Conservation (phyloP, 2,113 vertebrate species). For the Takifugu bimaculatus region DNA sequence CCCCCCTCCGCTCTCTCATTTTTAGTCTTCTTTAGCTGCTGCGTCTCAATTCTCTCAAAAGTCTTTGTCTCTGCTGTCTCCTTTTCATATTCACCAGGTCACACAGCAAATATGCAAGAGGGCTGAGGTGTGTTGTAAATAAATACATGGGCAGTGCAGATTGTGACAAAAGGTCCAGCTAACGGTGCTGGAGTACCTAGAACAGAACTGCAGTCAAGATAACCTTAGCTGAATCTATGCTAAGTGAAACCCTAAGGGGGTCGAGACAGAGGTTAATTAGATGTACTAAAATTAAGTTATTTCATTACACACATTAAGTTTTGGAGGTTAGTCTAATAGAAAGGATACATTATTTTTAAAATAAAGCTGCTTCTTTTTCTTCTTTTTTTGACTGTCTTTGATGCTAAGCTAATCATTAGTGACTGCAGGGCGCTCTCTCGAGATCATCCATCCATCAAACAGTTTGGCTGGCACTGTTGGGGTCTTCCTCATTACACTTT, state of each 20-base stretch:
- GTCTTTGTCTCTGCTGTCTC: conserved; percentile 27
- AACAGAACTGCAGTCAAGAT: conserved; percentile 41
- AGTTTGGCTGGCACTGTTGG: not conserved
- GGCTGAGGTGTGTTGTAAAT: not conserved
- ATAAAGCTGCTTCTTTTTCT: conserved; percentile 29
- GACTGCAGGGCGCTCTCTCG: not conserved
- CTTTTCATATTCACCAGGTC: conserved; percentile 15
- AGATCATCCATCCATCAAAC: conserved; percentile 21
- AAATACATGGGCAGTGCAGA: not conserved
- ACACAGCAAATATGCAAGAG: conserved; percentile 1
- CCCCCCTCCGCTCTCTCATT: conserved; percentile 23
- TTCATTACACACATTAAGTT: conserved; percentile 59
- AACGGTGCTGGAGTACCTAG: conserved; percentile 39
- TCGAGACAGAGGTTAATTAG: conserved; percentile 69
- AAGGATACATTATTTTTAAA: conserved; percentile 24
- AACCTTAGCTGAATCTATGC: conserved; percentile 60
- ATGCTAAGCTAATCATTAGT: conserved; percentile 19
- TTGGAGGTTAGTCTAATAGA: conserved; percentile 66
- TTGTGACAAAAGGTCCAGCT: conserved; percentile 19
- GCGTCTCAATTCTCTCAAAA: conserved; percentile 18
- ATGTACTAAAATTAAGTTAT: conserved; percentile 68
- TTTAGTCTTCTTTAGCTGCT: conserved; percentile 19
- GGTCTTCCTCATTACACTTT: conserved; percentile 1
- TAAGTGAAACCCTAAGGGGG: conserved; percentile 67
- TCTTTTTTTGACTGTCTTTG: conserved; percentile 3